phyloP scores from a whole-genome alignment of 2,113 vertebrate species.

The Pontoporia blainvillei region DNA sequence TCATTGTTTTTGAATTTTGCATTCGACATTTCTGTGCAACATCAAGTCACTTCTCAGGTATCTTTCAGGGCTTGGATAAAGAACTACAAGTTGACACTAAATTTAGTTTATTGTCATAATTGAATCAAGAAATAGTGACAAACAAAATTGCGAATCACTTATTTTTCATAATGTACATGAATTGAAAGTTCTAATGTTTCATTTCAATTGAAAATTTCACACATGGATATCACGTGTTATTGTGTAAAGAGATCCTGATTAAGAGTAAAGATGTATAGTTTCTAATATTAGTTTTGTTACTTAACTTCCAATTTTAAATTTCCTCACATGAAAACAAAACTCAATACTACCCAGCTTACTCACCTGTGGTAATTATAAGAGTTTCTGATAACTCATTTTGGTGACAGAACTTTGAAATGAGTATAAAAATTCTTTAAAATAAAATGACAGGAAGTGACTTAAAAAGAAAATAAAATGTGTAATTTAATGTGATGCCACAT shows the following conservation, averaged over 20 bases:
- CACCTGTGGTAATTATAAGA: neutral
- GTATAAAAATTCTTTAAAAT: neutral
- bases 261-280: neutral
- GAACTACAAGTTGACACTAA: neutral
- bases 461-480: neutral
- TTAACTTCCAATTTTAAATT: neutral
- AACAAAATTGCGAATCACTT: neutral
- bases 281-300: neutral
- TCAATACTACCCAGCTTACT: neutral
- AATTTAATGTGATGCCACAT: neutral
- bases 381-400: neutral
- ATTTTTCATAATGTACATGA: neutral
- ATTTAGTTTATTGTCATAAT: neutral
- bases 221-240: neutral
- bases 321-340: neutral
- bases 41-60: neutral
- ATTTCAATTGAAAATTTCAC: neutral
- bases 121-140: neutral
- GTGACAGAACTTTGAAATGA: neutral
- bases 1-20: neutral
- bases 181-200: neutral
- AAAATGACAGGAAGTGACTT: neutral
- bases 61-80: neutral
- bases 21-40: neutral
- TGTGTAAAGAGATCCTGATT: neutral